Percentiles rank a stretch among this genome's conserved stretches.
phyloP scores from a whole-genome alignment of 37 sponge, comb jelly and placozoan species.

The Theonella swinhoei region DNA sequence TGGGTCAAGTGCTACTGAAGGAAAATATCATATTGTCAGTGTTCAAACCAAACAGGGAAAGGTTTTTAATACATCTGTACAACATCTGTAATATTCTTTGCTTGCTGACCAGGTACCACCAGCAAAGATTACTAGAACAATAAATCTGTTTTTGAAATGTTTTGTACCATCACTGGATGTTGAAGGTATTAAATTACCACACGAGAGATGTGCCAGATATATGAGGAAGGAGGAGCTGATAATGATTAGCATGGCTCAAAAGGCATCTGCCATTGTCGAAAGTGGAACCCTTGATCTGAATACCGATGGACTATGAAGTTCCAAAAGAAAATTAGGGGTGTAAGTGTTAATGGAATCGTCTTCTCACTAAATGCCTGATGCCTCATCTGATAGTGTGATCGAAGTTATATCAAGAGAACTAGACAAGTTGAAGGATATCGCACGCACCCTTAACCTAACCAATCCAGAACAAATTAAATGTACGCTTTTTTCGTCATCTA shows the following conservation, averaged over 20 bases:
- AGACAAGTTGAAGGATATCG: slow-evolving; percentile 3
- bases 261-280: not conserved
- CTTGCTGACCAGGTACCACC: slow-evolving; percentile 22
- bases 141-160: slow-evolving; percentile 10
- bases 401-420: slow-evolving; percentile 15
- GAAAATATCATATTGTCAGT: too few relatives aligned
- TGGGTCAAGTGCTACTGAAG: too few relatives aligned
- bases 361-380: slow-evolving; percentile 33
- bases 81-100: too few relatives aligned
- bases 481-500: not conserved
- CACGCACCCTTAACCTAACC: not conserved
- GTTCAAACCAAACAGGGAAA: too few relatives aligned
- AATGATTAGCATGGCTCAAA: slow-evolving; percentile 28
- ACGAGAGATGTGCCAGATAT: slow-evolving; percentile 24
- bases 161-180: slow-evolving; percentile 2
- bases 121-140: not conserved
- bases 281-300: not conserved
- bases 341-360: not conserved
- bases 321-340: slow-evolving; percentile 11
- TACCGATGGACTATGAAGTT: slow-evolving; percentile 21
- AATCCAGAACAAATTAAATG: slow-evolving; percentile 15
- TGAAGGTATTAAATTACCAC: slow-evolving; percentile 4
- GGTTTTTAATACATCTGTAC: too few relatives aligned
- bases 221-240: slow-evolving; percentile 20
- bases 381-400: slow-evolving; percentile 3